Percentiles rank a stretch among this genome's conserved stretches.
Conservation (phyloP, 2,888 invertebrate genomes). For the Diaperis boleti region DNA sequence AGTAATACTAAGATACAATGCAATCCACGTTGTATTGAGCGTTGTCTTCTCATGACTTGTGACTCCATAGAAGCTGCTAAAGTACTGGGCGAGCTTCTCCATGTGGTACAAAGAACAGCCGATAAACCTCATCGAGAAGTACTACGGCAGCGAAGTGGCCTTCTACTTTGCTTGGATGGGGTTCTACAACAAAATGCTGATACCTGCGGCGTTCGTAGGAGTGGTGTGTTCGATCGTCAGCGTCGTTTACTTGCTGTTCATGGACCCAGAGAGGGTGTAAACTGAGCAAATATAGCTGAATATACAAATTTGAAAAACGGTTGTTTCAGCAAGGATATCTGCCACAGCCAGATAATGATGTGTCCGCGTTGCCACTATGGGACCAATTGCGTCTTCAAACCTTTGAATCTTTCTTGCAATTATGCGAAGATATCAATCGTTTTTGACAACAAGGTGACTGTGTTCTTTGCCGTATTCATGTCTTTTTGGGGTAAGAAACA, state of each 20-base stretch:
- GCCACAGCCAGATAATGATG: conserved; percentile 63
- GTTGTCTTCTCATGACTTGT: neutral
- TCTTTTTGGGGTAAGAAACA: conserved; percentile 59
- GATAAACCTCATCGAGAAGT: conserved; percentile 70
- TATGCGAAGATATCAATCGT: conserved; percentile 66
- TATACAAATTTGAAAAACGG: too few relatives aligned
- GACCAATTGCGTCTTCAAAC: conserved; percentile 67
- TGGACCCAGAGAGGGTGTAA: conserved; percentile 7
- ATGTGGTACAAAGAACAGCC: conserved; percentile 53
- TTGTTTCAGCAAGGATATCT: conserved; percentile 54
- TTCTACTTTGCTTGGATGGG: conserved; percentile 72
- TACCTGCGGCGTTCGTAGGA: conserved; percentile 67
- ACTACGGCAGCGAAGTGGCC: conserved; percentile 70
- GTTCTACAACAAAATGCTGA: conserved; percentile 68
- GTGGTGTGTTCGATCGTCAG: conserved; percentile 61
- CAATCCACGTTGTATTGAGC: neutral
- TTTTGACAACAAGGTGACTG: conserved; percentile 58
- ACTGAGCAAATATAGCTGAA: conserved; percentile 56
- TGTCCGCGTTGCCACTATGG: conserved; percentile 70
- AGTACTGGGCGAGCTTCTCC: conserved; percentile 26
- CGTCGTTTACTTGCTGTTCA: neutral
- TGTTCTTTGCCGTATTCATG: conserved; percentile 58
- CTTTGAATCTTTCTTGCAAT: conserved; percentile 68
- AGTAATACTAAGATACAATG: too few relatives aligned
- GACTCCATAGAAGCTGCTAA: conserved; percentile 10